Conservation (phyloP, 2,888 invertebrate genomes). For the Meghimatium bilineatum region DNA sequence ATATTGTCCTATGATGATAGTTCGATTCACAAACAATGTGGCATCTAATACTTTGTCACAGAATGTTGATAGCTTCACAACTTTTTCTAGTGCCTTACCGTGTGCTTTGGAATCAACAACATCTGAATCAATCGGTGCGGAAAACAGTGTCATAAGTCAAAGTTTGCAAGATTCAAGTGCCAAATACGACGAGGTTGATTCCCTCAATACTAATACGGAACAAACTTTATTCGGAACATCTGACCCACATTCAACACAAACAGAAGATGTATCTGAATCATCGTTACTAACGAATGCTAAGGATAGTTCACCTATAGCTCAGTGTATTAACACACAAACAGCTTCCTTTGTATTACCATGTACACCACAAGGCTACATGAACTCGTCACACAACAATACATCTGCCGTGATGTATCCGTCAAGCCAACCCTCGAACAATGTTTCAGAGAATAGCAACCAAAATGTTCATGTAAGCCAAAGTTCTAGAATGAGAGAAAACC, state of each 20-base stretch:
- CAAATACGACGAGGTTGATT: background rate
- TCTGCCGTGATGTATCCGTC: background rate
- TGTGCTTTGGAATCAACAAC: background rate
- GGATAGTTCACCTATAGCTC: background rate
- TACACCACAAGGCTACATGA: background rate
- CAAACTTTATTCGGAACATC: background rate
- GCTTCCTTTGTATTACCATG: background rate
- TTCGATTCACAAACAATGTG: background rate
- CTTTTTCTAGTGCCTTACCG: background rate
- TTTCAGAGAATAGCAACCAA: background rate
- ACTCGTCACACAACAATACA: background rate
- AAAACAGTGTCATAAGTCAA: background rate
- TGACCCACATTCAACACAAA: background rate
- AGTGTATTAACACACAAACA: background rate
- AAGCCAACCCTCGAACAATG: background rate
- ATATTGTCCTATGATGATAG: slow-evolving; percentile 3
- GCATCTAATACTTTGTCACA: background rate
- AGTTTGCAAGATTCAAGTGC: background rate
- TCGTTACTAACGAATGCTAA: background rate
- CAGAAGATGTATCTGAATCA: background rate
- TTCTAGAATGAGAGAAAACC: background rate
- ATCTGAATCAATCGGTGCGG: background rate
- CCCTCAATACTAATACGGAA: background rate
- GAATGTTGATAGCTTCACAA: background rate
- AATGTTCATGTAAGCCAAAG: background rate